Evolutionary conservation across 2,888 invertebrate species (phyloP), one percentile per base, ranked within the genome.

Genomic region (Melangyna quadrimaculata): DNA sequence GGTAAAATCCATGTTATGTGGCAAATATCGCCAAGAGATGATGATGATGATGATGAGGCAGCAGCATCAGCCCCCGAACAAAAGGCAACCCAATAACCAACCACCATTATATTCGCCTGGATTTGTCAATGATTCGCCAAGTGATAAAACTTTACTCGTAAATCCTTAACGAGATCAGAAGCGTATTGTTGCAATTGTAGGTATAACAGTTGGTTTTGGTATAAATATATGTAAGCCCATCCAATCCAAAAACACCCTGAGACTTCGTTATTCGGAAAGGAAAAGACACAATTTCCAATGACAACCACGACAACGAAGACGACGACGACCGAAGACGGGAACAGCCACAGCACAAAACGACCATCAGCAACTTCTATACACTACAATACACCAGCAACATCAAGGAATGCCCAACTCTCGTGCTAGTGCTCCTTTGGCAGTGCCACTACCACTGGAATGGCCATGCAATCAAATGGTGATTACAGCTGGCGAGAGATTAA

Each of bases 131-230:
- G 91, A 91, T 91, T 90, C 90, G 90, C 89, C 90, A 90, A 91
- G 92, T 91, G 91, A 91, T 91, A 91, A 91, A 91, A 91, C 89
- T 91, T 65, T 90, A 90, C 91, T 91, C 91, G 92, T 92, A 91
- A 91, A 91, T 91, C 91, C 87, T 80, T 83, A 83, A 77, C 75
- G 74, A 77, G 82, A 80, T 81, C 87, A 87, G 73, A 81, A 35
- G 78, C 72, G 89, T 88, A 90, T 90, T 90, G 89, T 89, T 59
- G 63, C 53, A 67, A 69, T 69, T 80, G 69, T 9, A 40, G 6
- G 2, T 12, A n/a, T n/a, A n/a, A n/a, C 35, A 45, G 10, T 17
- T n/a, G 29, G 14, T 22, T 22, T 35, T 17, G 29, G 29, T 24
- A 40, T 17, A n/a, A 17, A 17, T n/a, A 6, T 24, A 45, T 10